phyloP scores from a whole-genome alignment of 2,113 vertebrate species.

The Vireo altiloquus region DNA sequence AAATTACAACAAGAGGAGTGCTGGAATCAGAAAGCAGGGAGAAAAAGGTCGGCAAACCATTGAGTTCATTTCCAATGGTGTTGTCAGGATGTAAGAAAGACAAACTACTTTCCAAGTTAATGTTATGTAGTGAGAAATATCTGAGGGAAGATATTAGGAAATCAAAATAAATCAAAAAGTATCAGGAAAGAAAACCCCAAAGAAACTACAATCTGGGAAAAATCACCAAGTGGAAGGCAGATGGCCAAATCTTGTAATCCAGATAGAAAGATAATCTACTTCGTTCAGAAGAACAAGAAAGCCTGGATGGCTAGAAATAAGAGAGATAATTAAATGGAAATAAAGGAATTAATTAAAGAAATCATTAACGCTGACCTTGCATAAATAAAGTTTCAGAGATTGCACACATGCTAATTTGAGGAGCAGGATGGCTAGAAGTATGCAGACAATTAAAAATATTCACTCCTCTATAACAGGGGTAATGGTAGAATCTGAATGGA shows the following conservation, averaged over 20 bases:
- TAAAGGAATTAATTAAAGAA: neutral
- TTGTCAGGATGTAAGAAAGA: neutral
- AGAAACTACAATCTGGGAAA: neutral
- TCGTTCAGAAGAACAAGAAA: neutral
- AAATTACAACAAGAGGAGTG: neutral
- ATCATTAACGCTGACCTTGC: neutral
- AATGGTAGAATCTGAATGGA: neutral
- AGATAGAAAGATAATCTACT: neutral
- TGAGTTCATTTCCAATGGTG: neutral
- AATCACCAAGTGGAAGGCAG: neutral
- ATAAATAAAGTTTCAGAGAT: neutral
- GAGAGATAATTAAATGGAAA: neutral
- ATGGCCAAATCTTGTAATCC: neutral
- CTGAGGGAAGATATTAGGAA: neutral
- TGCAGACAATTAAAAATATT: neutral
- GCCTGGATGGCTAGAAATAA: neutral
- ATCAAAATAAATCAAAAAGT: neutral
- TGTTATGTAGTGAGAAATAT: neutral
- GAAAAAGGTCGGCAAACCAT: neutral
- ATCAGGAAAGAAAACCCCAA: neutral
- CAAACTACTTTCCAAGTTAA: neutral
- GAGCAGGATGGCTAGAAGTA: neutral
- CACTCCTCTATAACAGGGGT: neutral
- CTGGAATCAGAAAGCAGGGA: neutral
- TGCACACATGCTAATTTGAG: neutral